Percentiles rank a stretch among this genome's conserved stretches.
These are phyloP conservation scores for Oplegnathus fasciatus DNA, from an alignment of 2,113 vertebrate species.

Conservation along the genomic window DNA sequence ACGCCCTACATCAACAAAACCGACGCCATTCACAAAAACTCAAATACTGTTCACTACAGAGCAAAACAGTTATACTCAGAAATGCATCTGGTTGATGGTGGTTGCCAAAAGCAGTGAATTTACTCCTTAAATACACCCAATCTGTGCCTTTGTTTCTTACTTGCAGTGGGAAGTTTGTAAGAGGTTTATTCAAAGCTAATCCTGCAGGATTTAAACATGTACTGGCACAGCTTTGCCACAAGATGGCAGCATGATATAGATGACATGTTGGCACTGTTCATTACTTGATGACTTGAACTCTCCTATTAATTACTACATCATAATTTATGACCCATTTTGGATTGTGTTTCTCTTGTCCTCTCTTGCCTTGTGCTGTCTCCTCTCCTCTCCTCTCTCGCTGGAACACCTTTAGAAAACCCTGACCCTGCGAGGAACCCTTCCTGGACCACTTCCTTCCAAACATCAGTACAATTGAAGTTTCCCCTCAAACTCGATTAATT, in stretches of 20 bases:
- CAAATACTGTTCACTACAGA: neutral
- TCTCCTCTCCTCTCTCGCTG: neutral
- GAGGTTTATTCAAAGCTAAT: neutral
- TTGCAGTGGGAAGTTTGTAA: neutral
- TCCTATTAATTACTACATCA: neutral
- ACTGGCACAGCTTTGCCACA: conserved; percentile 50
- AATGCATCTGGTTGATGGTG: neutral
- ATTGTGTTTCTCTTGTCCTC: neutral
- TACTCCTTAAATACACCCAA: neutral
- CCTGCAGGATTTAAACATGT: neutral
- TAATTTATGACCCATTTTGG: conserved; percentile 9
- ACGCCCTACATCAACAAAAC: neutral
- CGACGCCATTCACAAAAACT: neutral
- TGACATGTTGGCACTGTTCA: neutral
- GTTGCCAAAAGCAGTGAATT: neutral
- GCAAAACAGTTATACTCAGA: neutral
- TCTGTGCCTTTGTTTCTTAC: neutral
- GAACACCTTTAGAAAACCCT: neutral
- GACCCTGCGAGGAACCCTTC: conserved; percentile 14
- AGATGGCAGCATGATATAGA: conserved; percentile 70
- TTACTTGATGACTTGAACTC: conserved; percentile 6
- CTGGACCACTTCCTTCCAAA: conserved; percentile 22
- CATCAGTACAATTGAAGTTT: conserved; percentile 24
- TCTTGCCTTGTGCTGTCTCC: neutral
- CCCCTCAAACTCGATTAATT: conserved; percentile 49